These are phyloP conservation scores for Arizona elegans DNA, from an alignment of 2,113 vertebrate species.

Conservation along the genomic window DNA sequence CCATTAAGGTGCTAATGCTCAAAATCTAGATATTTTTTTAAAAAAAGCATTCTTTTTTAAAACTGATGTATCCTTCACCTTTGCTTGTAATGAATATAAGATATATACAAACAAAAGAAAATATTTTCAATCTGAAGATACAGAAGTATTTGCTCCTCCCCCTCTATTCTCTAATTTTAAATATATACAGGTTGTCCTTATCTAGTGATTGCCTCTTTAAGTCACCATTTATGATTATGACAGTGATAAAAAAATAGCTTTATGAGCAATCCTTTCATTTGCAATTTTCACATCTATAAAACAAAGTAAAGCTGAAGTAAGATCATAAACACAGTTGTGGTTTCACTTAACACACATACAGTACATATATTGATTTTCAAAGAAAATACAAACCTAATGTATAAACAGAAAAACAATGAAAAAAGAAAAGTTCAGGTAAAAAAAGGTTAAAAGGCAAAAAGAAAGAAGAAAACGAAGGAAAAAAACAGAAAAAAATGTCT, in stretches of 20 bases:
- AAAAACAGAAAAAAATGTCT: too few relatives aligned
- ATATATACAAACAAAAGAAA: neutral
- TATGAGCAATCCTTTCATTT: neutral
- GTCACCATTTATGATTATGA: neutral
- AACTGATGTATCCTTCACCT: neutral
- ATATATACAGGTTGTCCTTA: neutral
- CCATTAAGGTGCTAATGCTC: slow-evolving; percentile 34
- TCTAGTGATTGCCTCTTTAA: neutral
- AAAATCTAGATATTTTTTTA: slow-evolving; percentile 53
- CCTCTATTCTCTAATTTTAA: neutral
- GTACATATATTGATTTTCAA: too few relatives aligned
- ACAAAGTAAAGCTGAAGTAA: neutral
- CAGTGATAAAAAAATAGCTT: neutral
- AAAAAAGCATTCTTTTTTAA: neutral
- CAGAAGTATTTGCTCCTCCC: neutral
- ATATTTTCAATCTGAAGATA: neutral
- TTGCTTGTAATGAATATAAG: neutral
- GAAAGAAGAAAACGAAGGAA: too few relatives aligned
- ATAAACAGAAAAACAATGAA: too few relatives aligned
- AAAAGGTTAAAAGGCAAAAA: too few relatives aligned
- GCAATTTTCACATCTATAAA: neutral
- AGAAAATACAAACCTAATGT: too few relatives aligned
- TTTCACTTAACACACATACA: neutral
- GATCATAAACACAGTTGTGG: neutral
- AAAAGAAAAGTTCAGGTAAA: too few relatives aligned